phyloP scores from a whole-genome alignment of 2,888 invertebrate species.

The Serripes groenlandicus region DNA sequence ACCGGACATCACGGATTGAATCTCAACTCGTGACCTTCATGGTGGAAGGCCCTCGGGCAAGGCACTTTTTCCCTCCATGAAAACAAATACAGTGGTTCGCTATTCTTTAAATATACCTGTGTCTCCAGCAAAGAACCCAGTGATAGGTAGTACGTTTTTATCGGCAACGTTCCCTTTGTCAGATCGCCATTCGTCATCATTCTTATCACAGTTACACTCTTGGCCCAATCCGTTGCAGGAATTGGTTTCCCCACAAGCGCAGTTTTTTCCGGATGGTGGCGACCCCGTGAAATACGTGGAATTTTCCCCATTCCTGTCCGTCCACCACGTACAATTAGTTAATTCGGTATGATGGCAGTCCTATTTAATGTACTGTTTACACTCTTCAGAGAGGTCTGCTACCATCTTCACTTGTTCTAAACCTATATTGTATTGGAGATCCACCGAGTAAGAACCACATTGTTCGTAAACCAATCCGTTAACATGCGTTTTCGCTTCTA shows the following conservation, averaged over 20 bases:
- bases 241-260: constrained; percentile 4
- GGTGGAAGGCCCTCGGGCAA: no score
- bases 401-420: not conserved
- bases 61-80: no score
- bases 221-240: not conserved
- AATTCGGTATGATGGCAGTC: not conserved
- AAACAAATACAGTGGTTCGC: no score
- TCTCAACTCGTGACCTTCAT: no score
- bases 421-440: not conserved
- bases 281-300: constrained; percentile 4
- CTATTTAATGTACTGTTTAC: not conserved
- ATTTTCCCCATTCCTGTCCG: not conserved
- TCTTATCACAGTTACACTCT: not conserved
- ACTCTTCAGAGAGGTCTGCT: not conserved
- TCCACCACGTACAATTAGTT: not conserved
- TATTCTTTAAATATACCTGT: no score
- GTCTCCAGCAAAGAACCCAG: constrained; percentile 4
- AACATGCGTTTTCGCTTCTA: not conserved
- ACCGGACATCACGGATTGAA: no score
- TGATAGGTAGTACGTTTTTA: not conserved
- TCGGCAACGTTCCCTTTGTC: not conserved
- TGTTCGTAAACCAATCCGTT: not conserved
- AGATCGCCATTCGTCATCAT: not conserved
- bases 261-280: not conserved
- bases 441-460: not conserved